These are phyloP conservation scores for Uropetala carovei DNA, from an alignment of 2,888 invertebrate genomes.

Conservation along the genomic window DNA sequence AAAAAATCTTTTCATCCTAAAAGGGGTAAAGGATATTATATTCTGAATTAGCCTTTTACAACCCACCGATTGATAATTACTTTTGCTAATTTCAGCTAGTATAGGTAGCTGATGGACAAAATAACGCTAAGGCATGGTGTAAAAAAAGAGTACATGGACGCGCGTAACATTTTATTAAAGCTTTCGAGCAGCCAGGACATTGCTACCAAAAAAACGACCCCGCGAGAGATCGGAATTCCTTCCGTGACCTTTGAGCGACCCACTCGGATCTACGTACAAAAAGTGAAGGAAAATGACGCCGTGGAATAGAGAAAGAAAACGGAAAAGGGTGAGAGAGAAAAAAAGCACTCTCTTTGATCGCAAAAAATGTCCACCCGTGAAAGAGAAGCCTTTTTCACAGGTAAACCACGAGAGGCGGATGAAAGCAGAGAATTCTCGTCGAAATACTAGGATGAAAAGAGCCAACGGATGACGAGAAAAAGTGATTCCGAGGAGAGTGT, in stretches of 20 bases:
- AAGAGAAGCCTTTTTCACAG: not conserved
- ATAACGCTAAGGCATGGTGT: too few relatives aligned
- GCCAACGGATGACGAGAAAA: not conserved
- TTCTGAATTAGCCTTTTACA: too few relatives aligned
- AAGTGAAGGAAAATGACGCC: not conserved
- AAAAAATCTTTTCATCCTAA: too few relatives aligned
- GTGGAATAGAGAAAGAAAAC: not conserved
- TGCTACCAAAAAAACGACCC: not conserved
- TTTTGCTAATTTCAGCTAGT: too few relatives aligned
- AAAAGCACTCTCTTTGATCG: not conserved
- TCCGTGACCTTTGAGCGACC: not conserved
- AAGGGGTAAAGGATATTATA: too few relatives aligned
- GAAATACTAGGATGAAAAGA: not conserved
- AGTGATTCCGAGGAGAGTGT: not conserved
- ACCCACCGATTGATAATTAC: too few relatives aligned
- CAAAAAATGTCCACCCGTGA: not conserved
- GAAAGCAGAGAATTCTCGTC: not conserved
- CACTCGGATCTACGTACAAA: not conserved
- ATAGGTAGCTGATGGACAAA: too few relatives aligned
- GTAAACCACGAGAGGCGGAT: not conserved
- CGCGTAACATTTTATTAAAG: not conserved
- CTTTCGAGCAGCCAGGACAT: not conserved
- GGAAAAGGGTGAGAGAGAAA: not conserved
- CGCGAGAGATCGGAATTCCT: not conserved
- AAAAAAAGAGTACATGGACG: too few relatives aligned